Evolutionary conservation across 2,797 vertebrate genomes (phyloP).

Genomic region (Echeneis naucrates): DNA sequence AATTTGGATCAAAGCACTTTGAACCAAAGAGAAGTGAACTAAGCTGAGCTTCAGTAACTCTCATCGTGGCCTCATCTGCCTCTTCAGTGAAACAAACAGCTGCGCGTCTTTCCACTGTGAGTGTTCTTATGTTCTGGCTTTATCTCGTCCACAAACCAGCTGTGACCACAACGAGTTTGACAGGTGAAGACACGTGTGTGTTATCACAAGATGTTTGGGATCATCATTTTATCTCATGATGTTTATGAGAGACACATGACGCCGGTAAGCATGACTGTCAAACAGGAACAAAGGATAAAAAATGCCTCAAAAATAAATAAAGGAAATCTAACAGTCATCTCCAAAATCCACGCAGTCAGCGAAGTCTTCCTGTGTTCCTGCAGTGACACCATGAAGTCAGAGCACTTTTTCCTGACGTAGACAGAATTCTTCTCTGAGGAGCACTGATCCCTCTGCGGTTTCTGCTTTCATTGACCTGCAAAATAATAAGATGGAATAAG

Average conservation of each 20-base stretch:
- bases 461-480: constrained; percentile 38
- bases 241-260: not conserved
- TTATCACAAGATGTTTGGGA: not conserved
- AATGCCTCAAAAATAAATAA: no score
- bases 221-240: not conserved
- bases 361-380: not conserved
- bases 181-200: constrained; percentile 30
- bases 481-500: constrained; percentile 5
- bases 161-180: constrained; percentile 5
- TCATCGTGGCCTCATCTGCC: not conserved
- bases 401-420: not conserved
- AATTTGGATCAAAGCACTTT: not conserved
- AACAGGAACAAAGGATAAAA: no score
- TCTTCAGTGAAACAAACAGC: constrained; percentile 6
- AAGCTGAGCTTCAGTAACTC: not conserved
- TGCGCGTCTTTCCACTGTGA: not conserved
- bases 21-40: not conserved
- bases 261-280: not conserved
- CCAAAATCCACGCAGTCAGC: not conserved
- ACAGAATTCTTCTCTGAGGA: not conserved
- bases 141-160: constrained; percentile 3
- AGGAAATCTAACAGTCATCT: no score
- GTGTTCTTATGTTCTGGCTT: not conserved
- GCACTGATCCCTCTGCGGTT: no score
- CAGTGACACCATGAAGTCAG: not conserved